Conservation (phyloP, 2,888 invertebrate genomes). For the Melieria picta region DNA sequence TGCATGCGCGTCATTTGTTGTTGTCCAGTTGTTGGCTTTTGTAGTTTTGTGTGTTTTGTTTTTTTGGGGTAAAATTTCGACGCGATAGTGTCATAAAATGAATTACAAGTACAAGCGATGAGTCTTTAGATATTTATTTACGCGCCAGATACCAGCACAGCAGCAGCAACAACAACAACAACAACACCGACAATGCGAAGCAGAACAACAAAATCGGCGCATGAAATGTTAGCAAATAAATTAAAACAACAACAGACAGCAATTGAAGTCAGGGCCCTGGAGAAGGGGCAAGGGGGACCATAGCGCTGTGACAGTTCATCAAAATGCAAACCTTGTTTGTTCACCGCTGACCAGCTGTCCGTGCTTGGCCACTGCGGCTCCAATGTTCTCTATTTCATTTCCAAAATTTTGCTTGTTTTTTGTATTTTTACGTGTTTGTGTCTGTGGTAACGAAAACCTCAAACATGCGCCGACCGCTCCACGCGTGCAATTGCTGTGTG, state of each 20-base stretch:
- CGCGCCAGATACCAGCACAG: background rate
- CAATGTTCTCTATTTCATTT: background rate
- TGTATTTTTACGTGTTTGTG: slow-evolving; percentile 8
- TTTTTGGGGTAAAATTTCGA: slow-evolving; percentile 26
- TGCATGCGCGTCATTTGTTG: slow-evolving; percentile 16
- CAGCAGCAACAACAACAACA: background rate
- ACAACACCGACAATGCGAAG: background rate
- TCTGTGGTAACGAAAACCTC: background rate
- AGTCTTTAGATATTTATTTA: slow-evolving; percentile 21
- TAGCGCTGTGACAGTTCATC: slow-evolving; percentile 53
- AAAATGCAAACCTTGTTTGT: slow-evolving; percentile 59
- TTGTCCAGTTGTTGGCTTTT: slow-evolving; percentile 1
- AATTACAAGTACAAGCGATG: slow-evolving; percentile 28
- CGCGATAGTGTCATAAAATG: slow-evolving; percentile 50
- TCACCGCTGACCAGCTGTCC: background rate
- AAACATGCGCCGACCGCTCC: background rate
- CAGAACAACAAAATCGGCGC: background rate
- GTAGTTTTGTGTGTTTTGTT: slow-evolving; percentile 1
- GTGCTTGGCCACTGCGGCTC: background rate
- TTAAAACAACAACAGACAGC: background rate
- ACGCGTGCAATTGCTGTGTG: no score
- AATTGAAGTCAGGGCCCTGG: background rate
- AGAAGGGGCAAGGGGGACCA: background rate
- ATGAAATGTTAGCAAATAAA: background rate
- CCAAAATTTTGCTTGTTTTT: slow-evolving; percentile 4